These are phyloP conservation scores for Porites lutea DNA, from an alignment of 64 coral and sea anemone genomes.

Conservation along the genomic window DNA sequence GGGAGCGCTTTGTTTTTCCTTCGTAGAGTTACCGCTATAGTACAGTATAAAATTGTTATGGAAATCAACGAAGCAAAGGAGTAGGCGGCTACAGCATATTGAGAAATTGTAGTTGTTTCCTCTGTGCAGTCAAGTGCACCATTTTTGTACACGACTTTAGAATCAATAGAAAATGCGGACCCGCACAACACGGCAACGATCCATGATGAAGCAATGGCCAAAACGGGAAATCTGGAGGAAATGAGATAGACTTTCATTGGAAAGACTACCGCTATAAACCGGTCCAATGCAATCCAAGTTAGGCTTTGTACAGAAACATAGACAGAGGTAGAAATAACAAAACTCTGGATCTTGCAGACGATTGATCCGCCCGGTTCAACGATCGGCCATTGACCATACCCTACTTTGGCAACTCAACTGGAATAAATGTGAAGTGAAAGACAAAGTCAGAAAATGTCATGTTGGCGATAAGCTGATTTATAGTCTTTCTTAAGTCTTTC, in stretches of 20 bases:
- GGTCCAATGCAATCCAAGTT: not conserved
- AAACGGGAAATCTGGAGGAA: not conserved
- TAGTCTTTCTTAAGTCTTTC: not conserved
- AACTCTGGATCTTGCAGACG: no score
- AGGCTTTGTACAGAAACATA: not conserved
- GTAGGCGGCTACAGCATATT: not conserved
- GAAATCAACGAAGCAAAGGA: not conserved
- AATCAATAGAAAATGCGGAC: not conserved
- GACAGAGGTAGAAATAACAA: not conserved
- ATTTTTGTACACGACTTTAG: no score
- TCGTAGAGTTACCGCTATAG: not conserved
- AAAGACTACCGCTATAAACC: not conserved
- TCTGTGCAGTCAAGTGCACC: no score
- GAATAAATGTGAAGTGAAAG: not conserved
- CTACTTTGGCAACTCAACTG: not conserved
- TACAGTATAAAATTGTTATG: not conserved
- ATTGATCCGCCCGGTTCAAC: not conserved
- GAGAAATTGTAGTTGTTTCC: no score
- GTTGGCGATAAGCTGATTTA: conserved; percentile 1
- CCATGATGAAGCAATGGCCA: not conserved
- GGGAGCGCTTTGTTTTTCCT: not conserved
- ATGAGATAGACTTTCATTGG: not conserved
- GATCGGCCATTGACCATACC: not conserved
- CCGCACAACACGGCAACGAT: not conserved
- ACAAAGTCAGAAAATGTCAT: conserved; percentile 12